phyloP scores from a whole-genome alignment of 2,113 vertebrate species.

The Vulpes vulpes region DNA sequence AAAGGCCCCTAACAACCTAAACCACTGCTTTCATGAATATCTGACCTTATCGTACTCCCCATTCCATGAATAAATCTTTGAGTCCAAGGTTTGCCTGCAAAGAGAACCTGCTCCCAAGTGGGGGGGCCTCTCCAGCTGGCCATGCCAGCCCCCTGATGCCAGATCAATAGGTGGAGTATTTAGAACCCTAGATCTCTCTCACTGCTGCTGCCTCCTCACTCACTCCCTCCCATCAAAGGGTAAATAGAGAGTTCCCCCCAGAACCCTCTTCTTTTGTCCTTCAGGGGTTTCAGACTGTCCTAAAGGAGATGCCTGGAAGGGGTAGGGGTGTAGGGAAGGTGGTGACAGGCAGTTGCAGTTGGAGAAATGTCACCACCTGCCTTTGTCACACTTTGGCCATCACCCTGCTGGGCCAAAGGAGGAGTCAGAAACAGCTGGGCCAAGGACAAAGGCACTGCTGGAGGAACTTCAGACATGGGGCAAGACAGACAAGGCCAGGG shows the following conservation, averaged over 20 bases:
- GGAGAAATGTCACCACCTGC: constrained; percentile 27
- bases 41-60: constrained; percentile 79
- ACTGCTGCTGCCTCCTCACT: background rate
- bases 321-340: background rate
- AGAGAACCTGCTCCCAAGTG: background rate
- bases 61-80: constrained; percentile 84
- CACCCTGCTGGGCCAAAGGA: background rate
- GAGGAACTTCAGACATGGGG: background rate
- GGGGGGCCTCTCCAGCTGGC: background rate
- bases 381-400: constrained; percentile 21
- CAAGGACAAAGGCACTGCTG: constrained; percentile 26
- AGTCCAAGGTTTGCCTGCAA: constrained; percentile 58
- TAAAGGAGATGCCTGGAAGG: background rate
- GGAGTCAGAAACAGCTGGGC: constrained; percentile 21
- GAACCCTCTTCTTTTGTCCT: background rate
- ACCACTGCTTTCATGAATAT: constrained; percentile 84
- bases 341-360: background rate
- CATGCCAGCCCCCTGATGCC: background rate
- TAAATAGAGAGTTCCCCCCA: background rate
- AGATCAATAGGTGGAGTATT: constrained; percentile 15
- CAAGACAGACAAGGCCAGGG: constrained; percentile 5
- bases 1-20: constrained; percentile 82
- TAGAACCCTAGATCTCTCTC: background rate
- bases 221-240: background rate
- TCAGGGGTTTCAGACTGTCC: background rate